phyloP scores from a whole-genome alignment of 2,113 vertebrate species.

The Pelecanoides urinatrix region DNA sequence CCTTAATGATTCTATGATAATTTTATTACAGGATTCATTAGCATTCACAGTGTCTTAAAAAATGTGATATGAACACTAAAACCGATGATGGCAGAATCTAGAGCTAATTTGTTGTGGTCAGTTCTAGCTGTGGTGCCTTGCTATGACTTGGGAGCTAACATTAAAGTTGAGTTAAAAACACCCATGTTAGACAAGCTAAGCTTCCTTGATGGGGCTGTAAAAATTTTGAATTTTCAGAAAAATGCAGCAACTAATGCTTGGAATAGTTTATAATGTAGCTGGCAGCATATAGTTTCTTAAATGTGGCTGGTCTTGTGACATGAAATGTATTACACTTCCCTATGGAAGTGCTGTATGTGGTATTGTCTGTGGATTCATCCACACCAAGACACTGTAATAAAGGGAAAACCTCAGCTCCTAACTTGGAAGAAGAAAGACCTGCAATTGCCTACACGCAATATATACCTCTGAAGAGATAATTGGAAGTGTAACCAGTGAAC shows the following conservation, averaged over 20 bases:
- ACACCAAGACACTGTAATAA: neutral
- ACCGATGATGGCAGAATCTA: neutral
- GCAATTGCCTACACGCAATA: neutral
- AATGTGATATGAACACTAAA: neutral
- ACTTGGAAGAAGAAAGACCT: neutral
- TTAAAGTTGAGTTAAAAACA: neutral
- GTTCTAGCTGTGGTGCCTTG: neutral
- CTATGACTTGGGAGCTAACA: neutral
- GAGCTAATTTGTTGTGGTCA: neutral
- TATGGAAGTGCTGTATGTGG: neutral
- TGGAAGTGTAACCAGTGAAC: neutral
- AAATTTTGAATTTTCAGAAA: neutral
- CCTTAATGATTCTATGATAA: no score
- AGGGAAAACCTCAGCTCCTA: neutral
- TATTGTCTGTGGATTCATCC: neutral
- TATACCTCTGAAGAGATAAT: neutral
- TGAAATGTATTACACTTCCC: neutral
- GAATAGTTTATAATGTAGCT: neutral
- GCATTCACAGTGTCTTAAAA: neutral
- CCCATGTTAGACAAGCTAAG: neutral
- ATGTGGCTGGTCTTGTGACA: neutral
- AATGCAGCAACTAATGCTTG: neutral
- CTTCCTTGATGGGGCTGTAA: neutral
- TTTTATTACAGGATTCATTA: neutral
- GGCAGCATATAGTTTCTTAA: neutral